Conservation (phyloP, 2,797 vertebrate species). For the Neosilurus mollespiculum region DNA sequence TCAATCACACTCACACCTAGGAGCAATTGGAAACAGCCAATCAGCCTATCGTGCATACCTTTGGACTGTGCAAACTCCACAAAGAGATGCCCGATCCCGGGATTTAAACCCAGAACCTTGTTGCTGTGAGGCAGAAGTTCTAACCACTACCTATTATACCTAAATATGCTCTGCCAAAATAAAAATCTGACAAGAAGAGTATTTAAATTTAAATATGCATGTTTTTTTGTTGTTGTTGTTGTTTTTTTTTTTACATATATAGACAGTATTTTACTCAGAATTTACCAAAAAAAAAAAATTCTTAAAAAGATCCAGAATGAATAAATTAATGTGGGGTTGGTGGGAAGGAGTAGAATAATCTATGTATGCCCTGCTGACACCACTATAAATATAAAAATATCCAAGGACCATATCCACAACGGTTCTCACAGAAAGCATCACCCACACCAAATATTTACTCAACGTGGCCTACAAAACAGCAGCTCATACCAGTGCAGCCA, state of each 20-base stretch:
- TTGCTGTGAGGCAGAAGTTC: too few relatives aligned
- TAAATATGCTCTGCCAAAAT: neutral
- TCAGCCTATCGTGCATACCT: too few relatives aligned
- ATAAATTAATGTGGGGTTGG: neutral
- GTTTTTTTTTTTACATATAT: too few relatives aligned
- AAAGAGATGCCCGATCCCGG: too few relatives aligned
- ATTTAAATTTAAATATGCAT: neutral
- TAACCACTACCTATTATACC: too few relatives aligned
- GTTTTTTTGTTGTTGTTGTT: neutral
- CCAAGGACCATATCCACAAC: neutral
- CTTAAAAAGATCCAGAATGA: neutral
- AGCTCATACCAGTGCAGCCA: neutral
- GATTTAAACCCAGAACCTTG: too few relatives aligned
- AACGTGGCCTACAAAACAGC: neutral
- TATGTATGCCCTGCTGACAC: neutral
- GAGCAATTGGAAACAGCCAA: too few relatives aligned
- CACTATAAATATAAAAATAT: neutral
- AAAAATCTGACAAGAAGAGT: neutral
- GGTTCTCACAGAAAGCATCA: neutral
- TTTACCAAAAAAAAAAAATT: neutral
- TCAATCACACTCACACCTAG: too few relatives aligned
- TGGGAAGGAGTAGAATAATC: neutral
- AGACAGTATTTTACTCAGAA: neutral
- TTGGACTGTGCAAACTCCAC: too few relatives aligned
- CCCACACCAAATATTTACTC: constrained; percentile 22